Base-by-base conservation (phyloP, 92 coral and sea anemone genomes). In the Porites divaricata region DNA sequence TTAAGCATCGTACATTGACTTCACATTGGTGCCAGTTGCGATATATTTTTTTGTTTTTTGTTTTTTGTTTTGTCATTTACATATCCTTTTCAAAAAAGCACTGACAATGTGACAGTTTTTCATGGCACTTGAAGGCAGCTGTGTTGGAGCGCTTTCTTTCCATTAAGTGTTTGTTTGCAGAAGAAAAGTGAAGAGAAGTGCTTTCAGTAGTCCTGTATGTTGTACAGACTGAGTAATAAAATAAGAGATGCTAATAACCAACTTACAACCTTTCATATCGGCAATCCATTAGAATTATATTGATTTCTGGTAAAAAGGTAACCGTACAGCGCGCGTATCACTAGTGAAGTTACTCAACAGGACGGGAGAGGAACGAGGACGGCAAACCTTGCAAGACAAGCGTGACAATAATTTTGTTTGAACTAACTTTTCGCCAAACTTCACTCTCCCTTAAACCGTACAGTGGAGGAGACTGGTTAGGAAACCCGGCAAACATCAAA, bases 81-180 rank as follows among this genome's bases (percentile, higher is more conserved):
- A 21, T 50, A 15, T 4, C 57, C 45, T 35, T 35, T 35, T 5
- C 4, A 35, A 35, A 35, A 35, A 12, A 9, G 9, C 76, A 14
- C 14, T 16, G 19, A 19, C 75, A 22, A n/a, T 72, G 25, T 72
- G 59, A 21, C n/a, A 16, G 9, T 10, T 50, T 16, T 72, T 5
- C 21, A 49, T 6, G 10, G 14, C 57, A 14, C 11, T 13, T 12
- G 8, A 9, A 35, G 25, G 6, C 79, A 75, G 67, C 67, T 75
- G 79, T 9, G 23, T 17, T 8, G 41, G 16, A 6, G 1, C 6
- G 49, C 67, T 75, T 58, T 28, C 17, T 57, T 56, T 56, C 49
- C 24, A 75, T 24, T 75, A 58, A 28, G 52, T 15, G 57, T 21
- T 26, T 75, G 67, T 75, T 75, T 75, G 51, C 52, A 72, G 20